Base-by-base conservation (phyloP, 2,113 vertebrate species). In the Misgurnus anguillicaudatus region DNA sequence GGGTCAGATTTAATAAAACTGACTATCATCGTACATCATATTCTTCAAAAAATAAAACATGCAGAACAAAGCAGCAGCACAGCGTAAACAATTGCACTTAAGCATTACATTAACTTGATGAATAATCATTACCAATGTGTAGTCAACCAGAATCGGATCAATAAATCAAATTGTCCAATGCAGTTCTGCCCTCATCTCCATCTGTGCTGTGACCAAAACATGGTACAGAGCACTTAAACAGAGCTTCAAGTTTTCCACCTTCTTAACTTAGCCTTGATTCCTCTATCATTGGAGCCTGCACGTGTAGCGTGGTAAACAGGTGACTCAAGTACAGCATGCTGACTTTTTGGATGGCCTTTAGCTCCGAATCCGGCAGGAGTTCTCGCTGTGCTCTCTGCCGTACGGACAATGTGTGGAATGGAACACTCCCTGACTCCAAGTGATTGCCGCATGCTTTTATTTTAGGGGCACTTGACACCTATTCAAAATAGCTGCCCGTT, bases 261-360 rank as follows among this genome's bases (percentile, higher is more conserved):
- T 45, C 42, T 45, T 10, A 45, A 45, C 42, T 45, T 10, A 45
- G 24, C 24, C 24, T 10, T 45, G 10, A 7, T 9, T 17, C 4
- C 51, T 19, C 36, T 58, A 16, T 58, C 10, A 19, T 60, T 64
- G 47, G 60, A 63, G 21, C 21, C 21, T 36, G 17, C 53, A 57
- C 16, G 17, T 57, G 17, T 19, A 57, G 6, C n/a, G 17, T 19
- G 16, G 60, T 19, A 14, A 75, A 75, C 73, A 75, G 21, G 16
- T 64, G 73, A 75, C 45, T 39, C 8, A 17, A 75, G 45, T 36
- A 24, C 31, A 64, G 36, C 57, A 74, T 69, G 31, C n/a, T 78
- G 36, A 39, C 57, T 57, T 45, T 91, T 87, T 89, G 61, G 61
- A 64, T 77, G 58, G 82, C 71, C 74, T 61, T 63, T 65, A 61